Percentiles rank a stretch among this genome's conserved stretches.
These are phyloP conservation scores for Pseudochirops cupreus DNA, from an alignment of 2,797 vertebrate species.

Conservation along the genomic window DNA sequence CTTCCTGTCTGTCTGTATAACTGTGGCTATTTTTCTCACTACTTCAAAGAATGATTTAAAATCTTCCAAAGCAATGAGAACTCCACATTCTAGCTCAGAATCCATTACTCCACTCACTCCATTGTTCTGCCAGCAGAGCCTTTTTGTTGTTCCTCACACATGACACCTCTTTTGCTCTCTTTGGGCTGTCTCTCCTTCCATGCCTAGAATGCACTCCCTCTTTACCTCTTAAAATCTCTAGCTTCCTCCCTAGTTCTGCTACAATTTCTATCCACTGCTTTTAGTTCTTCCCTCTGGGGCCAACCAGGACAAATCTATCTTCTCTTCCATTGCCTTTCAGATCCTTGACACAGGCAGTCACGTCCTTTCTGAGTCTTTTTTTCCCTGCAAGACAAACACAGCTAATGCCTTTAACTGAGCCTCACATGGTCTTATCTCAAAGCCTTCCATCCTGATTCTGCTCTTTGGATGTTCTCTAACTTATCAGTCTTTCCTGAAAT, in stretches of 20 bases:
- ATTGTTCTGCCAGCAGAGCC: too few species aligned
- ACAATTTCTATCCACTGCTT: not conserved
- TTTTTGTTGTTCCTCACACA: too few species aligned
- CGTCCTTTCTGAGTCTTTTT: not conserved
- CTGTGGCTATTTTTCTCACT: not conserved
- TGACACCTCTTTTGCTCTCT: too few species aligned
- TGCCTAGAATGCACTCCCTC: too few species aligned
- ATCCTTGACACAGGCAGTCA: not conserved
- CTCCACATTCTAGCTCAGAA: not conserved
- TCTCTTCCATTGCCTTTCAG: not conserved
- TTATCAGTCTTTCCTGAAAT: not conserved
- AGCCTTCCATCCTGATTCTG: not conserved
- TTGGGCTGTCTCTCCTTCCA: too few species aligned
- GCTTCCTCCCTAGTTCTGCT: not conserved
- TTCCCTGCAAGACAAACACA: not conserved
- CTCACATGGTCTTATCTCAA: not conserved
- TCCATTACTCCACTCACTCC: not conserved
- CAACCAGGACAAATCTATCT: not conserved
- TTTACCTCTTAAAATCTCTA: too few species aligned
- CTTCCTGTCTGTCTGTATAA: not conserved
- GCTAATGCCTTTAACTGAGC: not conserved
- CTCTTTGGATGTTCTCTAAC: not conserved
- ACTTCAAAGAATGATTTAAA: not conserved
- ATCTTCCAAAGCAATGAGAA: not conserved
- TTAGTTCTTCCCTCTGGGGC: not conserved